A percentile compares a stretch with the other conserved stretches of the same genome.
Evolutionary conservation across 2,888 invertebrate genomes (phyloP).

Genomic region (Heteromurus nitidus): DNA sequence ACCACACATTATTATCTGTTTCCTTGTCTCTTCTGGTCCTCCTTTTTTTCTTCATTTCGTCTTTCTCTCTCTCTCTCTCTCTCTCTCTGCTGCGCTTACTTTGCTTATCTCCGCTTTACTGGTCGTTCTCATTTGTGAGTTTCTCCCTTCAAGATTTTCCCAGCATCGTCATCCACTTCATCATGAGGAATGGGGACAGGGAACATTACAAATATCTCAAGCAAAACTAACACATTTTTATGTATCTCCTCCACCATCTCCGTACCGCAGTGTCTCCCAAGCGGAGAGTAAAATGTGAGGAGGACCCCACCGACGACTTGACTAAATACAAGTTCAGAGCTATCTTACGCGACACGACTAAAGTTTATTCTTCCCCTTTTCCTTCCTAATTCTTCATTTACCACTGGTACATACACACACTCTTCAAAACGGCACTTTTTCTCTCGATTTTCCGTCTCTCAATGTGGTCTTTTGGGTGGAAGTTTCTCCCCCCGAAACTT

Average conservation of each 20-base stretch:
- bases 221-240: slow-evolving; percentile 40
- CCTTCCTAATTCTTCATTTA: neutral
- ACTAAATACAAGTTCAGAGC: neutral
- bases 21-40: slow-evolving; percentile 10
- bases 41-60: neutral
- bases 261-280: too few relatives aligned
- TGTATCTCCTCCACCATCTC: slow-evolving; percentile 22
- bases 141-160: neutral
- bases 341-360: neutral
- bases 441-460: neutral
- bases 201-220: slow-evolving; percentile 36
- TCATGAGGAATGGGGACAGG: slow-evolving; percentile 18
- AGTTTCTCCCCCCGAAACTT: slow-evolving; percentile 1
- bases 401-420: neutral
- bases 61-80: neutral
- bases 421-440: neutral
- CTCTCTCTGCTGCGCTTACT: neutral
- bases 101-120: neutral
- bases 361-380: neutral
- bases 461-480: neutral
- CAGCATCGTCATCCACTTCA: slow-evolving; percentile 1
- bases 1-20: slow-evolving; percentile 28
- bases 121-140: too few relatives aligned
- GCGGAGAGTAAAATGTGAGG: neutral
- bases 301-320: too few relatives aligned